Base-by-base conservation (phyloP, 2,113 vertebrate genomes). In the Thamnaconus septentrionalis region DNA sequence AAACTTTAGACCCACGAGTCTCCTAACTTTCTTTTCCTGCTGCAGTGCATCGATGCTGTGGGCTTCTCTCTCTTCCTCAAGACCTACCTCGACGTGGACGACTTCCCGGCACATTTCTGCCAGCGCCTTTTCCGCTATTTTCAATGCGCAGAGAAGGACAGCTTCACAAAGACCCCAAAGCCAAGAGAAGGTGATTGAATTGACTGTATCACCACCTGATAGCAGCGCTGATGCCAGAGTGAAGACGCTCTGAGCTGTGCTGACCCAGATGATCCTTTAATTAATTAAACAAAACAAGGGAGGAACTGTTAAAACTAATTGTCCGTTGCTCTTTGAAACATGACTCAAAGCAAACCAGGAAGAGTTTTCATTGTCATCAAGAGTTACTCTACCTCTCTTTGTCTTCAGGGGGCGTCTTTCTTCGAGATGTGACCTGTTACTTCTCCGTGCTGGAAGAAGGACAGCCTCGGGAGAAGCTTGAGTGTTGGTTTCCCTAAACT, bases 391-490 rank as follows among this genome's bases (percentile, higher is more conserved):
- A 9, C 4, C 0, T 57, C 46, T 66, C 44, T 65, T 56, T 63
- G 0, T 80, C 11, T 64, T 40, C 72, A 93, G 91, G 71, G 11
- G 86, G 88, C 6, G 92, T 98, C 12, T 94, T 91, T 75, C 90
- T 97, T 47, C 94, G 91, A 56, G 95, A 97, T 39, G 91, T 98
- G 50, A 96, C 93, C 80, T 98, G 96, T 86, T 97, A 98, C 85
- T 95, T 98, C 78, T 95, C 94, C 0, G 92, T 98, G 72, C 89
- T 98, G 90, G 96, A 98, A 83, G 93, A 95, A 0, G 94, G 93
- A 52, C 92, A 93, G 54, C 95, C 96, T 0, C 89, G 92, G 53
- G 95, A 98, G 73, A 98, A 98, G 74, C 92, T 98, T 3, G 92
- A 96, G 78, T 96, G 96, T 97, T 79, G 91, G 94, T 91, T 56